Percentiles rank a stretch among this genome's conserved stretches.
Evolutionary conservation across 2,888 invertebrate genomes (phyloP).

Genomic region (Ernsta delagoae): DNA sequence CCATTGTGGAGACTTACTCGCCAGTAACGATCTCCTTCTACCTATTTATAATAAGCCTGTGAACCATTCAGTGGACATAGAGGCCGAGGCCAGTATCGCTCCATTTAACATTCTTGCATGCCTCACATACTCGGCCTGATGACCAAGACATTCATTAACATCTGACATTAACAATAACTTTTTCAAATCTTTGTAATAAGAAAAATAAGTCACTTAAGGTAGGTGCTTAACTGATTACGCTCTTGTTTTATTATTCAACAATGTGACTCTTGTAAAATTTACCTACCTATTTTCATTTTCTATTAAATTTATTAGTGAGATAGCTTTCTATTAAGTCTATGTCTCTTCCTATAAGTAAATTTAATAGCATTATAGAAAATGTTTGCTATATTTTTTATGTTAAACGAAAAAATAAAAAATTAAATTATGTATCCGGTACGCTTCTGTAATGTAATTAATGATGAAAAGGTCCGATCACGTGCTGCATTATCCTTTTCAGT

Average conservation of each 20-base stretch:
- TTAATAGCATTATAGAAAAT: too few species aligned
- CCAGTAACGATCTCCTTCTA: conserved; percentile 37
- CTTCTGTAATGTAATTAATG: not conserved
- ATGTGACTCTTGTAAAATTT: too few species aligned
- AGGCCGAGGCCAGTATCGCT: conserved; percentile 66
- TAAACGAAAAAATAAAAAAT: too few species aligned
- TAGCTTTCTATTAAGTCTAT: too few species aligned
- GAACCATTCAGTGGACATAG: conserved; percentile 71
- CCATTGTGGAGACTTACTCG: conserved; percentile 25
- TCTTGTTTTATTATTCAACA: too few species aligned
- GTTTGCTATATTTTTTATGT: too few species aligned
- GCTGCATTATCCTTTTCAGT: conserved; percentile 20
- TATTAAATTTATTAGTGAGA: too few species aligned
- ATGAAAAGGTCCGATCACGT: conserved; percentile 20
- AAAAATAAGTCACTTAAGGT: too few species aligned
- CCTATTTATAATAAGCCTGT: conserved; percentile 57
- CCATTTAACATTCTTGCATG: conserved; percentile 72
- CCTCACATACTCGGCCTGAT: conserved; percentile 56
- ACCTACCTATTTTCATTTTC: too few species aligned
- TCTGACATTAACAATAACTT: conserved; percentile 16
- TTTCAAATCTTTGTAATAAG: too few species aligned
- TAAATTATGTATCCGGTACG: not conserved
- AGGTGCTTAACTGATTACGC: too few species aligned
- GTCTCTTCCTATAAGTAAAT: too few species aligned
- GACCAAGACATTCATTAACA: conserved; percentile 46